Conservation (phyloP, 2,888 invertebrate genomes). For the Pterobdella sp. region DNA sequence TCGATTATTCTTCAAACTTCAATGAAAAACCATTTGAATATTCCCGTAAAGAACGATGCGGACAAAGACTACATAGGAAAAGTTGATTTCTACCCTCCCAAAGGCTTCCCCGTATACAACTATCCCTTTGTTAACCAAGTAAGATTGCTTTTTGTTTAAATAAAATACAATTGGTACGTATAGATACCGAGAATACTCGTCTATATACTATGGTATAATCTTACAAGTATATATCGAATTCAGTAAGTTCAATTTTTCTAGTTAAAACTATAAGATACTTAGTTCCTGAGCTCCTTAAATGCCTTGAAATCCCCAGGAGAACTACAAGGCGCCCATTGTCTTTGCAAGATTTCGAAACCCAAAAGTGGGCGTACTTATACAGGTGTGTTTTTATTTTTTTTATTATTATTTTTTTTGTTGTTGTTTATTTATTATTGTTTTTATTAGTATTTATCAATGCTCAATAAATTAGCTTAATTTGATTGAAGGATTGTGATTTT, state of each 20-base stretch:
- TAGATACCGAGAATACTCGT: too few species aligned
- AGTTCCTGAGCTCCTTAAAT: too few species aligned
- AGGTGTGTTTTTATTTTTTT: constrained; percentile 2
- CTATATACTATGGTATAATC: too few species aligned
- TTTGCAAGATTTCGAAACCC: constrained; percentile 46
- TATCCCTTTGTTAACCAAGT: constrained; percentile 35
- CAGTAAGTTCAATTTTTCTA: too few species aligned
- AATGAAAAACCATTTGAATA: not conserved
- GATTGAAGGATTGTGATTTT: too few species aligned
- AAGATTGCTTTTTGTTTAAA: too few species aligned
- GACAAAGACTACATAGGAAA: constrained; percentile 35
- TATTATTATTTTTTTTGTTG: not conserved
- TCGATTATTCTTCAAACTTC: not conserved
- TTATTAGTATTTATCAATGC: not conserved
- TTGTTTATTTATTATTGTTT: not conserved
- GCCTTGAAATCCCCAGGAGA: not conserved
- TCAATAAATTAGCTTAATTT: too few species aligned
- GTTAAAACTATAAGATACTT: too few species aligned
- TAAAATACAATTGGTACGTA: too few species aligned
- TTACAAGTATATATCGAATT: too few species aligned
- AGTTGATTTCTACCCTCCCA: constrained; percentile 30
- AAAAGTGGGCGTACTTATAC: constrained; percentile 42
- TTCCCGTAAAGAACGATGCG: constrained; percentile 31
- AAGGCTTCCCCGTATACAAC: constrained; percentile 33
- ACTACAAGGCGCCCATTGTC: constrained; percentile 45